Base-by-base conservation (phyloP, 2,113 vertebrate species). In the Aspidoscelis tigris region DNA sequence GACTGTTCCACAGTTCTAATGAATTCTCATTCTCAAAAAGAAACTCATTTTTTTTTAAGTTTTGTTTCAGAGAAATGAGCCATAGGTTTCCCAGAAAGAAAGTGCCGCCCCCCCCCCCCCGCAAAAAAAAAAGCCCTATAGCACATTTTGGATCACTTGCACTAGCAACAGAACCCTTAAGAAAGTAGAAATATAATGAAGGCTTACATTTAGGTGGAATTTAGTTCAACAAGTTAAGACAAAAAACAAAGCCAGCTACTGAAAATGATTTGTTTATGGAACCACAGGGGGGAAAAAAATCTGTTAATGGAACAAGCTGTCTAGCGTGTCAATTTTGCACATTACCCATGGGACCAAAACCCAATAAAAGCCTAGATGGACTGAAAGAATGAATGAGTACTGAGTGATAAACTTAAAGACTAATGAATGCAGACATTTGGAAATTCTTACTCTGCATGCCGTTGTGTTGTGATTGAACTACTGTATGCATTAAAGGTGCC, bases 221-320 rank as follows among this genome's bases (percentile, higher is more conserved):
- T 85, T 88, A 33, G 82, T 86, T 89, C 76, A 84, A 65, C 66
- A 86, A 89, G 90, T 47, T 47, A 87, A 90, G 88, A 82, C 81
- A 89, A 90, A 93, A 33, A 87, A 82, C 84, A 83, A 78, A 24
- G 33, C 3, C 80, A 78, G 47, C 78, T 86, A 65, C 86, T 87
- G 73, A 79, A n/a, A 89, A 91, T 64, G 20, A 84, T 80, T 89
- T 91, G 88, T 91, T 93, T 89, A 92, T 71, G 91, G 86, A 74
- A 82, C 55, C 24, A 88, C 83, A 18, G 58, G 14, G 18, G 18
- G 8, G n/a, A 87, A 83, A 87, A 90, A 88, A 88, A 89, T 81
- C 81, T 85, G 79, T 88, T 93, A 91, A 93, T 90, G 91, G 88
- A 89, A 24, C 55, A 41, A 73, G n/a, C 2, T 24, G 7, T 20